Conservation (phyloP, 1,140 invertebrate species). For the Pararge aegeria region DNA sequence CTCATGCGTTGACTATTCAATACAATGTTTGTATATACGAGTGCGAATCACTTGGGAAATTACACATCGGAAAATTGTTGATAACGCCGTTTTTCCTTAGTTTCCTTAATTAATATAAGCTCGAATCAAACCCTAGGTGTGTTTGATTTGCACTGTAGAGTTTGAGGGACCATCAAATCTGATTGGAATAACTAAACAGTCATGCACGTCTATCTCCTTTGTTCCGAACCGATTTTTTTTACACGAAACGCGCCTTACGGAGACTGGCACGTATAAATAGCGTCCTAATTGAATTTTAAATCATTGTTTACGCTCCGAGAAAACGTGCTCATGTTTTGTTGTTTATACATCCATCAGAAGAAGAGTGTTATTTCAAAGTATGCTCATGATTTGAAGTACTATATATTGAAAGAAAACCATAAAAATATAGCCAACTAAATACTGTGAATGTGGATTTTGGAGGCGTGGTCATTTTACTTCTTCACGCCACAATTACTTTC, state of each 20-base stretch:
- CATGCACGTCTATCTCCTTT: slow-evolving; percentile 5
- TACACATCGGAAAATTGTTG: background rate
- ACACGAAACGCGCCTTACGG: slow-evolving; percentile 18
- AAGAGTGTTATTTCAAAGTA: too few relatives aligned
- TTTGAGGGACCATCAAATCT: slow-evolving; percentile 8
- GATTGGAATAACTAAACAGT: slow-evolving; percentile 20
- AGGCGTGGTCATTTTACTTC: too few relatives aligned
- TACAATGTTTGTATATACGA: too few relatives aligned
- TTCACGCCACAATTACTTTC: too few relatives aligned
- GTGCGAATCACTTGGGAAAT: too few relatives aligned
- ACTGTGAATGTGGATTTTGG: too few relatives aligned
- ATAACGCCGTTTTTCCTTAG: background rate
- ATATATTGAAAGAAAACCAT: too few relatives aligned
- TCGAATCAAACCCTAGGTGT: background rate
- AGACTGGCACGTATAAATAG: slow-evolving; percentile 42
- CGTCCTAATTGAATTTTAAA: slow-evolving; percentile 54
- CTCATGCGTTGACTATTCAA: too few relatives aligned
- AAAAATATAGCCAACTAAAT: too few relatives aligned
- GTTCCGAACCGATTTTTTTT: slow-evolving; percentile 21
- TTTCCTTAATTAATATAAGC: too few relatives aligned
- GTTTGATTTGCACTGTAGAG: background rate
- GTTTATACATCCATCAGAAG: slow-evolving; percentile 9
- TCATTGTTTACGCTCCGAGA: slow-evolving; percentile 22
- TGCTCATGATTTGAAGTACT: too few relatives aligned
- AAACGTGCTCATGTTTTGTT: slow-evolving; percentile 3